phyloP scores from a whole-genome alignment of 2,113 vertebrate genomes.

The Meleagris gallopavo region DNA sequence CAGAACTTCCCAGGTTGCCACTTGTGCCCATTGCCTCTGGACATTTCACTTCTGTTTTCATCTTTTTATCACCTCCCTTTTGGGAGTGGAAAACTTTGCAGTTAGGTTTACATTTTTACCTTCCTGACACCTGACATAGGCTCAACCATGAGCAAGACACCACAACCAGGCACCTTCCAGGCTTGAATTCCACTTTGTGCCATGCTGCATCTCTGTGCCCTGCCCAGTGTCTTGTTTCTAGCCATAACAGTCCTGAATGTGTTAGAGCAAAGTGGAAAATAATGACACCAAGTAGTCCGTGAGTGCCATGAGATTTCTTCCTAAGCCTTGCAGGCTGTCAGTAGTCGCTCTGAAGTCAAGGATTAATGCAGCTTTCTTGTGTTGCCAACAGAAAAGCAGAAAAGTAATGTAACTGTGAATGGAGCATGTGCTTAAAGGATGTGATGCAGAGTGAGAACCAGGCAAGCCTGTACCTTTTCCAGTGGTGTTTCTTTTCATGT shows the following conservation, averaged over 20 bases:
- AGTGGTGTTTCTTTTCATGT: neutral
- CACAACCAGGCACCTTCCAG: neutral
- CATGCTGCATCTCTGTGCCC: neutral
- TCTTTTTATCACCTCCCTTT: neutral
- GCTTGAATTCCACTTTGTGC: rapidly evolving
- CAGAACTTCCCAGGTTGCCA: neutral
- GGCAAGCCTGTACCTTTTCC: neutral
- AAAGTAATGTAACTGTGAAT: neutral
- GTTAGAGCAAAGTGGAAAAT: neutral
- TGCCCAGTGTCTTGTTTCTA: neutral
- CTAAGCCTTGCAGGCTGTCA: neutral
- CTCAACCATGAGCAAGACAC: neutral
- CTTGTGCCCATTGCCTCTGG: neutral
- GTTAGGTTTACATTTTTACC: neutral
- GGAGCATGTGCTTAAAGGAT: neutral
- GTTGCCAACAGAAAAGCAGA: neutral
- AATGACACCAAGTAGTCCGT: neutral
- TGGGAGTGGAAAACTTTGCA: neutral
- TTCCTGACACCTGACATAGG: rapidly evolving
- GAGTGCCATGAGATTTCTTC: neutral
- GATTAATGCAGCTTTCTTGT: neutral
- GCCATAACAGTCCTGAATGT: neutral
- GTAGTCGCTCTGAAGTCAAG: neutral
- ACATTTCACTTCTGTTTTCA: neutral
- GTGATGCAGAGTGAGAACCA: neutral